Conservation (phyloP, 2,888 invertebrate species). For the Autographa gamma region DNA sequence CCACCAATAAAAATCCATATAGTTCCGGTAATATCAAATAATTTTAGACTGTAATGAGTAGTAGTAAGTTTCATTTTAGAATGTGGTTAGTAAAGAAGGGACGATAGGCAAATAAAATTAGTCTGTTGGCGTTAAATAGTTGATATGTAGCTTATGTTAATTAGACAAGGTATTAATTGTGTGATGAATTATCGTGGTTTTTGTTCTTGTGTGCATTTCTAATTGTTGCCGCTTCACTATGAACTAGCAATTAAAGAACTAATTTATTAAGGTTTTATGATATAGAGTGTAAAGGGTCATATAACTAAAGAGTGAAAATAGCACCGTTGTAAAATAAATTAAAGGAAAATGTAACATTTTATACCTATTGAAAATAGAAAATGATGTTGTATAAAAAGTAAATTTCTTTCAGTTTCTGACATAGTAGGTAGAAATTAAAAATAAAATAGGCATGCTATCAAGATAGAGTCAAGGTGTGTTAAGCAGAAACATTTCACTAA, state of each 20-base stretch:
- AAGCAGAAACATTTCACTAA: neutral
- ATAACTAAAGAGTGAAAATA: too few relatives aligned
- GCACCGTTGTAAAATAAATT: too few relatives aligned
- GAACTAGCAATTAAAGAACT: neutral
- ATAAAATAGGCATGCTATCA: neutral
- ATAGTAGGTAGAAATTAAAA: neutral
- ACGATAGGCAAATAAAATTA: slow-evolving; percentile 53
- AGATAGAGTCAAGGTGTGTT: neutral
- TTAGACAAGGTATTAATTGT: slow-evolving; percentile 53
- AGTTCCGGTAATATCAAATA: slow-evolving; percentile 26
- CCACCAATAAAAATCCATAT: slow-evolving; percentile 56
- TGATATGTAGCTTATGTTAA: slow-evolving; percentile 62
- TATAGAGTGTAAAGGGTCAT: neutral
- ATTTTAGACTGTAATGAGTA: slow-evolving; percentile 26
- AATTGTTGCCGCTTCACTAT: neutral
- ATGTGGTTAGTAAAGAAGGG: slow-evolving; percentile 12
- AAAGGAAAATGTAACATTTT: too few relatives aligned
- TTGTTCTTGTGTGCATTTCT: neutral
- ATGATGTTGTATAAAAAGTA: too few relatives aligned
- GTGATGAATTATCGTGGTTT: slow-evolving; percentile 33
- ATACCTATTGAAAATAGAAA: too few relatives aligned
- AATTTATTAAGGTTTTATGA: neutral
- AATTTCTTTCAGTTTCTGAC: too few relatives aligned
- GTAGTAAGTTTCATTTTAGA: neutral
- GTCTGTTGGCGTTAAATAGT: slow-evolving; percentile 65